Base-by-base conservation (phyloP, 2,888 invertebrate species). In the Dorcus hopei region DNA sequence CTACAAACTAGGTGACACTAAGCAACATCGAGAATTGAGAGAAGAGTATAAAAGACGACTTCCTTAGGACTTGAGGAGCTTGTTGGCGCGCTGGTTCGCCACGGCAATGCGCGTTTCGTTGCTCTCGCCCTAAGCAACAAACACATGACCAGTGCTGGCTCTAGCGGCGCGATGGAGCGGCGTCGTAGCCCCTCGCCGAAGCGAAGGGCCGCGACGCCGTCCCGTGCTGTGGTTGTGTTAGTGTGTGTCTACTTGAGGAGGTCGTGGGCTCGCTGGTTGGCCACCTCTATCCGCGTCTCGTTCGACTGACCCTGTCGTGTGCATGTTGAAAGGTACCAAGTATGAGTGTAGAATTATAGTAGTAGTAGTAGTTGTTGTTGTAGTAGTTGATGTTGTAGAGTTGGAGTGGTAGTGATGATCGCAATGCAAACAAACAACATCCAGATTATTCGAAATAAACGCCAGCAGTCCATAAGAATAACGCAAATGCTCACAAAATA, bases 81-180 rank as follows among this genome's bases (percentile, higher is more conserved):
- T 95, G 84, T 93, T 93, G 79, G 97, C 95, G 77, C 95, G 89
- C 84, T 95, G 93, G 84, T 97, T 97, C 77, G 97, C 97, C 80
- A 93, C 91, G 79, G 90, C 90, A 86, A 97, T 95, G 85, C 96
- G 91, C 76, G 91, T 90, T 86, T 95, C 93, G 84, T 97, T 97
- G 76, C 95, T 93, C 83, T 91, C 90, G 72, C 90, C 92, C 88
- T 89, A 84, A 52, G 49, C 74, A 77, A 76, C 72, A 75, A 72
- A 76, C 68, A 74, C 66, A 70, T 70, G 72, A 74, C 73, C 73
- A 74, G 68, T 70, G 71, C 54, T 71, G 72, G 54, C 52, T 54
- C 49, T 49, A 38, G 38, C 43, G 38, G 43, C 54, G 54, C 54
- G 49, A 26, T 39, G 40, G 50, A 38, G 19, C 38, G 16, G 26